Base-by-base conservation (phyloP, 2,113 vertebrate genomes). In the Carollia perspicillata region DNA sequence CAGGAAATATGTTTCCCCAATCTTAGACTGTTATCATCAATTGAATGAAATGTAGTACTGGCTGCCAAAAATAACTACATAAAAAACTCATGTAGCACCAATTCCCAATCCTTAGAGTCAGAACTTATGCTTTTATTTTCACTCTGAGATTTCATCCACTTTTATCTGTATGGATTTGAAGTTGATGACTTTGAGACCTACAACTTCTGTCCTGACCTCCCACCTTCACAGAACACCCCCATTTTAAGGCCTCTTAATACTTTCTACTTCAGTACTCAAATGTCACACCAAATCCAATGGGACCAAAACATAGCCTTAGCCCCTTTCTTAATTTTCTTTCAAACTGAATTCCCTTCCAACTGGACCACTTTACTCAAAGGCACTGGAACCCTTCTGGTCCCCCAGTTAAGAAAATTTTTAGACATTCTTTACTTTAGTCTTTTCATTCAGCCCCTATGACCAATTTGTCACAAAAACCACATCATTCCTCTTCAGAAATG, bases 31-130 rank as follows among this genome's bases (percentile, higher is more conserved):
- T 95, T 95, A 81, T 71, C 97, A 95, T 97, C 96, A 97, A 84
- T 94, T 95, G 97, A 97, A 85, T 96, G 90, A 95, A 96, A 94
- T 87, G 85, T 93, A 95, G 94, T 90, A 53, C 66, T 74, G 75
- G 77, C 92, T 95, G 95, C 95, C 90, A 87, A 93, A 96, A 97
- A 94, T 89, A 97, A 88, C 90, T 97, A 92, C 93, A 89, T 97
- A 79, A 96, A 97, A 95, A 80, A 92, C 84, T 89, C 94, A 81
- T 68, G 87, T 81, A 96, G 84, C 90, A 95, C 93, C 88, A 93
- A 81, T 94, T 92, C 42, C 93, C 47, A 84, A 83, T 90, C 96
- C 95, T 97, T 89, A 69, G 80, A 94, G 88, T 72, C 96, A 92
- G 96, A 93, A 94, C 66, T 84, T 95, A 96, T 8, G 95, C 94